Percentiles rank a stretch among this genome's conserved stretches.
phyloP scores from a whole-genome alignment of 2,797 vertebrate species.

The Cyclopterus lumpus region DNA sequence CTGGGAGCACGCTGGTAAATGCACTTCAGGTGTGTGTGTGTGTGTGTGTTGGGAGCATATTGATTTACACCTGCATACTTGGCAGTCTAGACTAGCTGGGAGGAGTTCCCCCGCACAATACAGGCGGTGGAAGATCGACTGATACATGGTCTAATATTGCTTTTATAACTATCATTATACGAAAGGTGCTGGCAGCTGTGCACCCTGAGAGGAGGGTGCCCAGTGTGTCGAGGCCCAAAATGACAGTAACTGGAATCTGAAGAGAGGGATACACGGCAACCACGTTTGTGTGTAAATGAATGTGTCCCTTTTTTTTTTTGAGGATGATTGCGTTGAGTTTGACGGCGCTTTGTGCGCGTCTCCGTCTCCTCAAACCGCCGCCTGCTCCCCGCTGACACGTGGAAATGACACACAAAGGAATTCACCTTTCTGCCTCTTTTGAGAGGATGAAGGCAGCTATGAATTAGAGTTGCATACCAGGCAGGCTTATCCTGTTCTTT shows the following conservation, averaged over 20 bases:
- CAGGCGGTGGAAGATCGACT: conserved; percentile 41
- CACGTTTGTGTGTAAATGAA: background rate
- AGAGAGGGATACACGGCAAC: background rate
- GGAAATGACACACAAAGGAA: conserved; percentile 61
- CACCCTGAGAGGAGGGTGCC: background rate
- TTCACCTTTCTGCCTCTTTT: conserved; percentile 54
- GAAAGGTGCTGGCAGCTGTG: conserved; percentile 34
- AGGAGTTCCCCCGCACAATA: conserved; percentile 39
- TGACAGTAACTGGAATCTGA: conserved; percentile 8
- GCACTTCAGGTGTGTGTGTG: conserved; percentile 11
- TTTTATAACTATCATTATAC: conserved; percentile 50
- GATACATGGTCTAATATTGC: conserved; percentile 41
- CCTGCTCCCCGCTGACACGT: conserved; percentile 26
- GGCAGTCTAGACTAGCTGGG: conserved; percentile 63
- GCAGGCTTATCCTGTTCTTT: conserved; percentile 65
- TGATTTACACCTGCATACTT: conserved; percentile 75
- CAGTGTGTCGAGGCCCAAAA: conserved; percentile 9
- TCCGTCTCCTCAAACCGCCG: background rate
- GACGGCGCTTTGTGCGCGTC: background rate
- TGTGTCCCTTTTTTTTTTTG: background rate
- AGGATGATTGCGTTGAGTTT: background rate
- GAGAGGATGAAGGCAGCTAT: conserved; percentile 45
- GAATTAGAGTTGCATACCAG: conserved; percentile 63
- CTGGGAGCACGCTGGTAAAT: conserved; percentile 11
- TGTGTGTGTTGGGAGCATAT: conserved; percentile 32